Percentiles rank a stretch among this genome's conserved stretches.
phyloP scores from a whole-genome alignment of 2,113 vertebrate species.

The Hippopotamus amphibius region DNA sequence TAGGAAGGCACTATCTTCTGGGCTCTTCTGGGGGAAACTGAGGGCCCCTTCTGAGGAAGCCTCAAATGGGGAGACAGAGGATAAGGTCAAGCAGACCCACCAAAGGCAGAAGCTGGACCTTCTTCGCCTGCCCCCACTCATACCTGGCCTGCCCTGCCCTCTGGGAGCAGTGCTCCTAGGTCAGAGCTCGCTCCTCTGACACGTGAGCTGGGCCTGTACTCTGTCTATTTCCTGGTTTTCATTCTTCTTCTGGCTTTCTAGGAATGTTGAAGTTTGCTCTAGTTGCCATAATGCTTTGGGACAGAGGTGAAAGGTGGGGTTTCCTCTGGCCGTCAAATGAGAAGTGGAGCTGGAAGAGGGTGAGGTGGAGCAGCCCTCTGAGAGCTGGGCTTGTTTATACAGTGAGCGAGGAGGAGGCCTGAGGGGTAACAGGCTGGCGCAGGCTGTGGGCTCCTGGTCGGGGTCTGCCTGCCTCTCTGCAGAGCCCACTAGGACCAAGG shows the following conservation, averaged over 20 bases:
- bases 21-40: not conserved
- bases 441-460: not conserved
- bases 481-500: not conserved
- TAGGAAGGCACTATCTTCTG: not conserved
- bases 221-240: not conserved
- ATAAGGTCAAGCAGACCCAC: not conserved
- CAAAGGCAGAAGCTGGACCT: slow-evolving; percentile 3
- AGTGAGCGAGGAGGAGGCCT: not conserved
- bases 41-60: slow-evolving; percentile 24
- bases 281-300: not conserved
- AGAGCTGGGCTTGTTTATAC: not conserved
- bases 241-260: slow-evolving; percentile 44
- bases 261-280: not conserved
- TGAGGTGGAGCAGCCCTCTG: not conserved
- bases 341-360: not conserved
- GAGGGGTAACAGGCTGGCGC: not conserved
- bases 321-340: not conserved
- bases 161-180: not conserved
- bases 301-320: not conserved
- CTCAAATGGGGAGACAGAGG: not conserved
- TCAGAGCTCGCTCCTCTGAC: not conserved
- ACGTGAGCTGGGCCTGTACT: not conserved
- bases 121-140: not conserved
- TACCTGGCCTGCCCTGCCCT: not conserved
- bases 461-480: not conserved